Evolutionary conservation across 2,888 invertebrate genomes (phyloP).

Genomic region (Thysanoteuthis rhombus): DNA sequence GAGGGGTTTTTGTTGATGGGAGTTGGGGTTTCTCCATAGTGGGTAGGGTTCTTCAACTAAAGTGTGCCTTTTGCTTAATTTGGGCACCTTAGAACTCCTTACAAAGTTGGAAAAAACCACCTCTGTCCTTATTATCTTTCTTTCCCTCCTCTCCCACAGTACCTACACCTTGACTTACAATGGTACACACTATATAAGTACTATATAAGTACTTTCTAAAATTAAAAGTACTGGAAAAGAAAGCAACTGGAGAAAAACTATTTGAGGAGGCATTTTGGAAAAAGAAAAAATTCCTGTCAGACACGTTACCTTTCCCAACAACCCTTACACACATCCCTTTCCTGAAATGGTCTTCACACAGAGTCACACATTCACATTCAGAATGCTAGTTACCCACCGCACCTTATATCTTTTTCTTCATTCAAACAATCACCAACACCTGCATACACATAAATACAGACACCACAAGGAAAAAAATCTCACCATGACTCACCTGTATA

Average conservation of each 20-base stretch:
- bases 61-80: not conserved
- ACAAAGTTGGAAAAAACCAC: not conserved
- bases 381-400: not conserved
- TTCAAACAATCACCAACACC: not conserved
- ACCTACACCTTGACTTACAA: not conserved
- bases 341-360: not conserved
- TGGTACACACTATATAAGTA: not conserved
- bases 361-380: not conserved
- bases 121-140: not conserved
- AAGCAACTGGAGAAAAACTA: not conserved
- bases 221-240: not conserved
- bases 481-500: not conserved
- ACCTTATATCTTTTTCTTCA: not conserved
- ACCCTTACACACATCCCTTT: not conserved
- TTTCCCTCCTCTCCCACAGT: not conserved
- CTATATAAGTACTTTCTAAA: not conserved
- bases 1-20: not conserved
- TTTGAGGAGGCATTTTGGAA: not conserved
- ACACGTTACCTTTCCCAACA: not conserved
- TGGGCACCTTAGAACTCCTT: not conserved
- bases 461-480: not conserved
- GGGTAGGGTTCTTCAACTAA: not conserved
- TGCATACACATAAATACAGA: not conserved
- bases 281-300: conserved; percentile 12
- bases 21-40: not conserved